Conservation (phyloP, 2,888 invertebrate species). For the Atrina japonica region DNA sequence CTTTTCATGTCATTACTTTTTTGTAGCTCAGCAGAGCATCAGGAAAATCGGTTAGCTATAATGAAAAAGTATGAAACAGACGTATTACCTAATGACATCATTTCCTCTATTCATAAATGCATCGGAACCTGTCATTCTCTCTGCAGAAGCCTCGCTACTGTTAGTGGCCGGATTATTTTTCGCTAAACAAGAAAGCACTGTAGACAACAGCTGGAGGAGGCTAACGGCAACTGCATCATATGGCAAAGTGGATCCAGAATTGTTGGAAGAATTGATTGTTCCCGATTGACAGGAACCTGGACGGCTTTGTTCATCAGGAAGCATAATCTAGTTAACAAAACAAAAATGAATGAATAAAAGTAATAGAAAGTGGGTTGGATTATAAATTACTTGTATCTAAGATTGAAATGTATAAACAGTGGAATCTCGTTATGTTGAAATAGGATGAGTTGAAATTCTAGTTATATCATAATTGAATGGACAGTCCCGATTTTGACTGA, state of each 20-base stretch:
- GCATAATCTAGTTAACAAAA: conserved; percentile 56
- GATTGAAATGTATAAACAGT: too few species aligned
- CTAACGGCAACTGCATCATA: conserved; percentile 78
- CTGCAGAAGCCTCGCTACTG: conserved; percentile 74
- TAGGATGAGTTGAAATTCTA: too few species aligned
- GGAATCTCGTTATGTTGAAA: too few species aligned
- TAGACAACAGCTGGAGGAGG: conserved; percentile 73
- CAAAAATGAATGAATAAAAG: conserved; percentile 1
- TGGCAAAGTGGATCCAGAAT: conserved; percentile 63
- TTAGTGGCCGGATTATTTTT: conserved; percentile 73
- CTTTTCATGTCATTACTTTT: too few species aligned
- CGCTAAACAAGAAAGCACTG: conserved; percentile 74
- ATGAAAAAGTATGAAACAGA: not conserved
- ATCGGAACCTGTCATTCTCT: conserved; percentile 74
- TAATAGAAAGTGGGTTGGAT: not conserved
- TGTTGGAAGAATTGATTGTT: not conserved
- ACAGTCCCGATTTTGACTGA: too few species aligned
- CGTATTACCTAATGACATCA: conserved; percentile 79
- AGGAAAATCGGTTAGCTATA: too few species aligned
- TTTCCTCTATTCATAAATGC: conserved; percentile 75
- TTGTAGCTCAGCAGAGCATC: too few species aligned
- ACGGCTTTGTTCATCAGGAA: conserved; percentile 53
- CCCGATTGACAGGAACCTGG: conserved; percentile 27
- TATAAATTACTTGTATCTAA: not conserved
- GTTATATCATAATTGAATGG: too few species aligned